Evolutionary conservation across 1,140 invertebrate species (phyloP).

Genomic region (Heliconius congener): DNA sequence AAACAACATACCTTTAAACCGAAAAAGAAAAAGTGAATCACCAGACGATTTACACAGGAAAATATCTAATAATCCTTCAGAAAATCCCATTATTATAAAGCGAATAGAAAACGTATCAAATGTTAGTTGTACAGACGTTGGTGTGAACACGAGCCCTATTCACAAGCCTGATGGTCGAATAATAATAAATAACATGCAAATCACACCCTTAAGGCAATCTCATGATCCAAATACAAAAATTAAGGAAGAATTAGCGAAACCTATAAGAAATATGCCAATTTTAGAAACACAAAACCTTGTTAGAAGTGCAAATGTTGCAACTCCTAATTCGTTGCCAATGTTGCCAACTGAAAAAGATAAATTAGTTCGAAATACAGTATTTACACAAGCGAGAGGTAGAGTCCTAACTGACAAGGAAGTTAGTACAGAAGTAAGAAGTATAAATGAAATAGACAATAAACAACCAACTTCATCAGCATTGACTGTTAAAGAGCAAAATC

Average conservation of each 20-base stretch:
- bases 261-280: slow-evolving; percentile 24
- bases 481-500: background rate
- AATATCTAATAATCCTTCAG: slow-evolving; percentile 40
- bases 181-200: slow-evolving; percentile 45
- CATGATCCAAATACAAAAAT: slow-evolving; percentile 39
- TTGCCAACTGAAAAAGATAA: slow-evolving; percentile 59
- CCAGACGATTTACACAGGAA: slow-evolving; percentile 66
- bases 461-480: background rate
- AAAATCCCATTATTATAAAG: slow-evolving; percentile 37
- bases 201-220: slow-evolving; percentile 37
- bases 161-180: slow-evolving; percentile 45
- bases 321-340: slow-evolving; percentile 1
- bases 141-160: slow-evolving; percentile 54
- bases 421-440: slow-evolving; percentile 30
- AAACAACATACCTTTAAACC: slow-evolving; percentile 39
- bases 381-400: slow-evolving; percentile 66
- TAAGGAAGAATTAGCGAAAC: slow-evolving; percentile 45
- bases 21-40: slow-evolving; percentile 73
- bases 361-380: slow-evolving; percentile 72
- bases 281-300: slow-evolving; percentile 35
- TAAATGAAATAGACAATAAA: slow-evolving; percentile 5
- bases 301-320: slow-evolving; percentile 22
- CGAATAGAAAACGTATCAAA: slow-evolving; percentile 38
- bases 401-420: slow-evolving; percentile 52
- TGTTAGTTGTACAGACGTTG: slow-evolving; percentile 43